Conservation (phyloP, 30 jellyfish, hydroid and myxozoan genomes). For the Catostylus mosaicus region DNA sequence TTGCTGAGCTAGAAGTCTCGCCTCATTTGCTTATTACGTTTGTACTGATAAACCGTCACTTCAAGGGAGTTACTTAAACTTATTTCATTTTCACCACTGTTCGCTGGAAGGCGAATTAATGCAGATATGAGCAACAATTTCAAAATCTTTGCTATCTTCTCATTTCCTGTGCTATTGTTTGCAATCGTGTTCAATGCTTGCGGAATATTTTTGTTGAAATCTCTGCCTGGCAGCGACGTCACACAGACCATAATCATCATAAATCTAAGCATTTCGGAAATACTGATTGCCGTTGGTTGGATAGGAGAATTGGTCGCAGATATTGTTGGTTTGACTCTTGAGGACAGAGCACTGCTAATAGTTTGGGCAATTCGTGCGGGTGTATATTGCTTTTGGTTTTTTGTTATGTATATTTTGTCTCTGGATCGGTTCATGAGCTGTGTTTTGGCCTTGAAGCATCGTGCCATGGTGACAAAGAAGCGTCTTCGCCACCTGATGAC, state of each 20-base stretch:
- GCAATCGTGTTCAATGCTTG: constrained; percentile 36
- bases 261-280: constrained; percentile 50
- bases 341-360: constrained; percentile 30
- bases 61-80: too few relatives aligned
- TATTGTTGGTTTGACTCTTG: constrained; percentile 10
- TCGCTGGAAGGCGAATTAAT: not conserved
- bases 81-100: too few relatives aligned
- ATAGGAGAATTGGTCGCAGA: constrained; percentile 26
- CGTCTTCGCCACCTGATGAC: not conserved
- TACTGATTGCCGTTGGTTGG: constrained; percentile 52
- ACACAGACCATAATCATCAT: constrained; percentile 33
- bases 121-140: not conserved
- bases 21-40: too few relatives aligned
- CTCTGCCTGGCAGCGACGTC: constrained; percentile 10
- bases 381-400: constrained; percentile 59
- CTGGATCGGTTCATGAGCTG: constrained; percentile 58
- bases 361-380: constrained; percentile 66
- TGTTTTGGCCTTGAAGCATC: constrained; percentile 57
- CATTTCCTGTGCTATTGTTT: constrained; percentile 11
- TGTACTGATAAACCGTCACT: too few relatives aligned
- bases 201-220: constrained; percentile 22
- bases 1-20: too few relatives aligned
- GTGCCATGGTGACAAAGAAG: not conserved
- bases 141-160: not conserved
- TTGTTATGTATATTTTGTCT: constrained; percentile 44